phyloP scores from a whole-genome alignment of 2,113 vertebrate genomes.

The Gavialis gangeticus region DNA sequence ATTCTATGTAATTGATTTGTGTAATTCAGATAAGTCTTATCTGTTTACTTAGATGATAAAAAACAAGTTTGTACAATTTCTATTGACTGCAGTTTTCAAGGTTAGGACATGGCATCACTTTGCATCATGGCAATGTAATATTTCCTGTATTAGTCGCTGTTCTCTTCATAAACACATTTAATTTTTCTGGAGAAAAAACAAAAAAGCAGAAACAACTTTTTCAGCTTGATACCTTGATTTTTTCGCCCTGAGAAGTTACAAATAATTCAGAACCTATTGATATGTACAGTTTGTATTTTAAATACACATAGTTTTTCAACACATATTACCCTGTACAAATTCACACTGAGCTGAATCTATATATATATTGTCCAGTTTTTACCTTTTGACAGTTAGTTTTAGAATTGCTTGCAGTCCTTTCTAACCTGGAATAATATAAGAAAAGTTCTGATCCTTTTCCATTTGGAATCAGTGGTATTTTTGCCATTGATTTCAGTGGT shows the following conservation, averaged over 20 bases:
- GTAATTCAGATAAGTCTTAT: not conserved
- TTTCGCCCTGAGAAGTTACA: not conserved
- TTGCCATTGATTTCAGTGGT: not conserved
- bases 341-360: not conserved
- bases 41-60: not conserved
- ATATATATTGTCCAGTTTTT: not conserved
- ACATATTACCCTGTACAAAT: not conserved
- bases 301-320: not conserved
- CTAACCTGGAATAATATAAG: not conserved
- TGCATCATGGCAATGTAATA: not conserved
- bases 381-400: not conserved
- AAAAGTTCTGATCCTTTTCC: not conserved
- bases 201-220: not conserved
- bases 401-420: not conserved
- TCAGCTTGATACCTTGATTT: rapidly evolving
- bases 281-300: not conserved
- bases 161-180: not conserved
- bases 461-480: not conserved
- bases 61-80: not conserved
- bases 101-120: constrained; percentile 2
- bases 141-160: not conserved
- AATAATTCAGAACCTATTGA: not conserved
- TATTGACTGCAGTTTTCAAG: not conserved
- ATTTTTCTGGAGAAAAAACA: not conserved
- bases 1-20: not conserved